Base-by-base conservation (phyloP, 1,140 invertebrate genomes). In the Hycleus cichorii region DNA sequence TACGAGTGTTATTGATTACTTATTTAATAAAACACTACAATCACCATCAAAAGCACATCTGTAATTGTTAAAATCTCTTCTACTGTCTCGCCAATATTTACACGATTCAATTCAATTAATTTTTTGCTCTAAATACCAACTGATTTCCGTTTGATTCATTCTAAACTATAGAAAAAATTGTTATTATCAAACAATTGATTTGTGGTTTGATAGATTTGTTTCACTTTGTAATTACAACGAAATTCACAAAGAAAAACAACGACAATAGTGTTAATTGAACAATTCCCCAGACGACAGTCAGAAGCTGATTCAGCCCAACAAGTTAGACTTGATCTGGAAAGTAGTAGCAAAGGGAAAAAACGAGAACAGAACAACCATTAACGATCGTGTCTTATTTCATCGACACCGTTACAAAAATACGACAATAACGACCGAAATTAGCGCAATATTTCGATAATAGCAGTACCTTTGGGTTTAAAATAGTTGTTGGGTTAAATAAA, bases 341-440 rank as follows among this genome's bases (percentile, higher is more conserved):
- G 40, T 3, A 8, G 9, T 4, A 42, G 10, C 6, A 1, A 39
- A 39, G 6, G 12, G 39, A 39, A 39, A 10, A 39, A 39, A 42
- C 40, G 32, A 32, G 7, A 42, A 42, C 4, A 11, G 4, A 42
- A 42, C 11, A 9, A 44, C 42, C 55, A 49, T 58, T 64, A 58
- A 64, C 58, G 59, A 65, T 60, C 63, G 60, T 59, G 60, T 56
- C 57, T 55, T 38, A 60, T 52, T 60, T 52, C 58, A 62, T 64
- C 60, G 59, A 32, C 32, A 32, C 32, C 4, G 1, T 18, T 39
- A 27, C 48, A 27, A 39, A 12, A 39, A 40, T 50, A 9, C 47
- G 18, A 32, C n/a, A 49, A 49, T 49, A 18, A 18, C 32, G 39
- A 39, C 46, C 10, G 25, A 45, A 53, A 46, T 18, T 18, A 18